Evolutionary conservation across 2,113 vertebrate genomes (phyloP), one percentile per base, ranked within the genome.

Genomic region (Petrocephalus microphthalmus): DNA sequence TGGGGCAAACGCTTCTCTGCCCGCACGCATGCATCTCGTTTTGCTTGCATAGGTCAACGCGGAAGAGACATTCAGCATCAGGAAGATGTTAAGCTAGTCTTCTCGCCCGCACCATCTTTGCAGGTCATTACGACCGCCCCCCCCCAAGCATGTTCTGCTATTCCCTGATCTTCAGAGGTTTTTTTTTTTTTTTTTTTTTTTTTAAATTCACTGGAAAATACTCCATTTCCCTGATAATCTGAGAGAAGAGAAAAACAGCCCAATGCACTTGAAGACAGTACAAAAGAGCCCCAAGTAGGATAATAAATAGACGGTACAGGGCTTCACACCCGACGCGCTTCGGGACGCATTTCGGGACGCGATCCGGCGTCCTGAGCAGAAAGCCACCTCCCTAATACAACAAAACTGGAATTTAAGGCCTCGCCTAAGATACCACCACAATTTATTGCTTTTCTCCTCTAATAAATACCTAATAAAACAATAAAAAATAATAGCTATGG

Each of bases 221-320:
- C 95, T 97, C 96, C 95, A 96, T 96, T 97, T 98, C 98, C 97
- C 98, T 98, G 97, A 99, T 95, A 94, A 94, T 95, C 93, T 93
- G 94, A 95, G 95, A 94, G 52, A 85, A 53, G 45, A 92, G 91
- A 92, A 90, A 89, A 84, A 91, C 92, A 92, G 92, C 88, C 87
- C 87, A 92, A 94, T 92, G 92, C 91, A 94, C 90, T 93, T 94
- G 90, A 93, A 92, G 91, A 95, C 92, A 92, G 92, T 90, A 94
- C 91, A 93, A 92, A 91, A 91, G 54, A 93, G 92, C 94, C 94
- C 94, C 93, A 64, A 91, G 92, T 92, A 92, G 93, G 89, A 94
- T 93, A 93, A 92, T 91, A 92, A 92, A 92, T 91, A 92, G 90
- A 87, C 91, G 92, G 92, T 90, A 92, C 89, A 91, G 93, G 94